Base-by-base conservation (phyloP, 2,797 vertebrate genomes). In the Chaunax sp. region DNA sequence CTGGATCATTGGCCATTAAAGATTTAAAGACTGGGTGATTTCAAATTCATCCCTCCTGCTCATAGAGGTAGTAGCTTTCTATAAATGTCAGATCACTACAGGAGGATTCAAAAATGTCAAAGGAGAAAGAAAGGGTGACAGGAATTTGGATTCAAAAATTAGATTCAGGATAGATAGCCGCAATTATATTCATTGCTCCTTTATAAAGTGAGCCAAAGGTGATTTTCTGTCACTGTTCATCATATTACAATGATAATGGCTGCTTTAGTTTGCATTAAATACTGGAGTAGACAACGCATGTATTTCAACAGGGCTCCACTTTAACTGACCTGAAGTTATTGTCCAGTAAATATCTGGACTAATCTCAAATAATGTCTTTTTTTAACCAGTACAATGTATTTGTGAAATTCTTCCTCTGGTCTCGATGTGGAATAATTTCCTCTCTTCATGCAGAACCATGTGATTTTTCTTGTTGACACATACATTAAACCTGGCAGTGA, bases 21-120 rank as follows among this genome's bases (percentile, higher is more conserved):
- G 47, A 80, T 77, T 80, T 72, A 72, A 65, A 72, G 40, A 30
- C 55, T 50, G 25, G 37, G 40, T 67, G 13, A 79, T 71, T 76
- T 70, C 33, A 62, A 52, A 69, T 71, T 26, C 56, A 50, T 15
- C 20, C 11, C n/a, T 67, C 16, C 55, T 30, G 28, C 5, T 30
- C 28, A 30, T 30, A 30, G 4, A 30, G 28, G 30, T 8, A 11
- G 35, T 9, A 25, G 47, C 13, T 65, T 38, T 55, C 25, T 64
- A 57, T 25, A 15, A 33, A 52, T 43, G 15, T 53, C 46, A 40
- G 15, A 58, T 18, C 5, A 16, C 41, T 49, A 49, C 14, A 8
- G 23, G 14, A 2, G 19, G 46, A 15, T 41, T 47, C 5, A 26
- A 1, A 50, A 38, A 51, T 28, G 26, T 26, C 20, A 23, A 3